Evolutionary conservation across 2,797 vertebrate species (phyloP).

Genomic region (Enteromius fasciolatus): DNA sequence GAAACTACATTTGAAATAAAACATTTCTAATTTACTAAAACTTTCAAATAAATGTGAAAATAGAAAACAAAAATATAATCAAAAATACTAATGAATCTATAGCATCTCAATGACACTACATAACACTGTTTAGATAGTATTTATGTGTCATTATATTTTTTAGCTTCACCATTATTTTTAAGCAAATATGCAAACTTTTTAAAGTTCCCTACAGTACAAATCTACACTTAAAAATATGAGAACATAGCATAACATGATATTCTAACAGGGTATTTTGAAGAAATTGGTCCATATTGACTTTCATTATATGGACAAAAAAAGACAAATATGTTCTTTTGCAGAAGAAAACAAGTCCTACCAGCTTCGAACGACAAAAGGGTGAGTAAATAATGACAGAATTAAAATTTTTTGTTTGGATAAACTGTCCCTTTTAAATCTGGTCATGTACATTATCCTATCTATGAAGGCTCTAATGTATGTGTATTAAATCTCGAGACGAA

Average conservation of each 20-base stretch:
- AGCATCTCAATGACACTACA: neutral
- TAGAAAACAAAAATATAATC: neutral
- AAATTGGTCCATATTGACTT: neutral
- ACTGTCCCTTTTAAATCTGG: neutral
- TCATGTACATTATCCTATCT: constrained; percentile 1
- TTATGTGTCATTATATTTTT: neutral
- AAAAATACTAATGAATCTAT: neutral
- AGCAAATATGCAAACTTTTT: neutral
- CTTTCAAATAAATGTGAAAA: neutral
- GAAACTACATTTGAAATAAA: too few species aligned
- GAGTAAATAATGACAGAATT: neutral
- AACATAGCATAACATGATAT: neutral
- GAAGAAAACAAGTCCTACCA: neutral
- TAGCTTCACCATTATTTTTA: neutral
- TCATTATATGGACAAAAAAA: neutral
- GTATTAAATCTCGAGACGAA: neutral
- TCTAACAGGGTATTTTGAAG: neutral
- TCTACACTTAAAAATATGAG: neutral
- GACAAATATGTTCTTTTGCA: neutral
- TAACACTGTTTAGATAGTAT: neutral
- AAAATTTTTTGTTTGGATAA: neutral
- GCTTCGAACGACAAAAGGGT: neutral
- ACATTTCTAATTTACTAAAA: neutral
- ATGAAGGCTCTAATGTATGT: neutral
- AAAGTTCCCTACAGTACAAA: neutral